A percentile compares a stretch with the other conserved stretches of the same genome.
These are phyloP conservation scores for Mobula hypostoma DNA, from an alignment of 2,113 vertebrate species.

Conservation along the genomic window DNA sequence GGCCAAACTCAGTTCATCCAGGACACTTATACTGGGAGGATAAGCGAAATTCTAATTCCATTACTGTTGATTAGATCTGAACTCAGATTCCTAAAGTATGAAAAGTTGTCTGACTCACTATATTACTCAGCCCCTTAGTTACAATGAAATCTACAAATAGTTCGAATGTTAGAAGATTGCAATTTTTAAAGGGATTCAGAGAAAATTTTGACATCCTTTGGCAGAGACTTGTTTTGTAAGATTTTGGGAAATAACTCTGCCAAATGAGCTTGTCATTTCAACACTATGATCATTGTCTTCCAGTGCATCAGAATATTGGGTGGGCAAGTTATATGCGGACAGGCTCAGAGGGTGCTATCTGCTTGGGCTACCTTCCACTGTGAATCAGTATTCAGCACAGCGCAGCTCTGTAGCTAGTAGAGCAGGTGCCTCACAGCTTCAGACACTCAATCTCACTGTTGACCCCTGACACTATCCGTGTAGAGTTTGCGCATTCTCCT, in stretches of 20 bases:
- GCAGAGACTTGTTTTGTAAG: not conserved
- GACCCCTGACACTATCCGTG: no score
- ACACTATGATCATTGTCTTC: not conserved
- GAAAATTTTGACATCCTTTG: not conserved
- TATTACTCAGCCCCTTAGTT: not conserved
- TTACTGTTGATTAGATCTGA: not conserved
- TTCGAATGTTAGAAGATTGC: not conserved
- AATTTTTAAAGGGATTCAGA: not conserved
- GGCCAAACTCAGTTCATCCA: no score
- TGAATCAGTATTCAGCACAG: not conserved
- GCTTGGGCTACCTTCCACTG: not conserved
- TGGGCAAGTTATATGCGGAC: not conserved
- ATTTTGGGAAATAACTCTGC: not conserved
- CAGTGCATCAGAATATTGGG: not conserved
- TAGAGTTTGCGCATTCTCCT: no score
- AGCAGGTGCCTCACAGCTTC: no score
- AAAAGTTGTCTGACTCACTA: not conserved
- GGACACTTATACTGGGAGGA: not conserved
- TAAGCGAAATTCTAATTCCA: not conserved
- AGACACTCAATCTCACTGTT: no score
- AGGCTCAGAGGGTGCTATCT: not conserved
- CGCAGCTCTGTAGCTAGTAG: no score
- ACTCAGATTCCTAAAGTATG: not conserved
- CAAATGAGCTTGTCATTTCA: not conserved
- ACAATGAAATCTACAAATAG: not conserved